Evolutionary conservation across 2,888 invertebrate genomes (phyloP).

Genomic region (Euphydryas editha): DNA sequence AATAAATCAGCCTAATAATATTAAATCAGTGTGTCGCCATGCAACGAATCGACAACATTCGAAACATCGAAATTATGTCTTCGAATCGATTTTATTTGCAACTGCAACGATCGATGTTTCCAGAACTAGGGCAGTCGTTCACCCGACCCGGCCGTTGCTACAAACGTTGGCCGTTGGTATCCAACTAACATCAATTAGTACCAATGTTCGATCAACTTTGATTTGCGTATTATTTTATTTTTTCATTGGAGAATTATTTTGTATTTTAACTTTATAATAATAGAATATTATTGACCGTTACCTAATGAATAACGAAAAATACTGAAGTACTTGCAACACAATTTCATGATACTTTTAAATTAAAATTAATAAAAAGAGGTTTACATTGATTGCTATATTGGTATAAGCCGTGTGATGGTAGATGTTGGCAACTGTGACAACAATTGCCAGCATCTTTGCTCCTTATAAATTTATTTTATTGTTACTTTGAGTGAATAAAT

Average conservation of each 20-base stretch:
- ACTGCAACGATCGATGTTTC: constrained; percentile 53
- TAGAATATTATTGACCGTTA: neutral
- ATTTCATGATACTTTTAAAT: no score
- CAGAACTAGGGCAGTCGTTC: constrained; percentile 56
- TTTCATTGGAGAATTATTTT: neutral
- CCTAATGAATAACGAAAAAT: neutral
- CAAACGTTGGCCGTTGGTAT: constrained; percentile 14
- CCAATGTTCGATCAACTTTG: constrained; percentile 10
- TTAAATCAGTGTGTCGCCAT: constrained; percentile 37
- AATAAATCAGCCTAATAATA: constrained; percentile 37
- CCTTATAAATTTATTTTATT: no score
- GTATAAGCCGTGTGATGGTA: no score
- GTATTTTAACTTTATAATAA: neutral
- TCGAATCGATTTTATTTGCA: constrained; percentile 44
- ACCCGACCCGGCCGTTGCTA: constrained; percentile 44
- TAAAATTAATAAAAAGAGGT: no score
- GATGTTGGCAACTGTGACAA: no score
- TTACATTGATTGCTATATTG: no score
- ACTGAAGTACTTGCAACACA: no score
- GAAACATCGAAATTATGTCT: constrained; percentile 13
- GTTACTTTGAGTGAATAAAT: no score
- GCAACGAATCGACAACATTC: constrained; percentile 36
- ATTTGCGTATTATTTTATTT: neutral
- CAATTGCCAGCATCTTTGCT: no score
- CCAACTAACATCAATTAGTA: neutral